Percentiles rank a stretch among this genome's conserved stretches.
These are phyloP conservation scores for Sebastes ruberrimus DNA, from an alignment of 2,797 vertebrate species.

Conservation along the genomic window DNA sequence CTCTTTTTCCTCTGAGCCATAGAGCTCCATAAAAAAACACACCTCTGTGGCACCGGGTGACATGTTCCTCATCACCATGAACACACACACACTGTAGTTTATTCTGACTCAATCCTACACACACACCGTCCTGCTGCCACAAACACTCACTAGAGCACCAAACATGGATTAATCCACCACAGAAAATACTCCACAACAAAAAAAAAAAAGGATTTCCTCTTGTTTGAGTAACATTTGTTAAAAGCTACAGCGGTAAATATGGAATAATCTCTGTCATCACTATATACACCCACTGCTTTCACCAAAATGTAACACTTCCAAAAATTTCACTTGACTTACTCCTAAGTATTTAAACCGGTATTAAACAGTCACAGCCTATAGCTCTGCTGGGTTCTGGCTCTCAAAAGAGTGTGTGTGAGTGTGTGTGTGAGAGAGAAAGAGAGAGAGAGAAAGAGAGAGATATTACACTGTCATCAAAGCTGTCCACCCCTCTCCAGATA, in stretches of 20 bases:
- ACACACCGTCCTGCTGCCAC: background rate
- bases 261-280: background rate
- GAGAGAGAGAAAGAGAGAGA: background rate
- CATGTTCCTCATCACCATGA: background rate
- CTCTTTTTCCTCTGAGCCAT: background rate
- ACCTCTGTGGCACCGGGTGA: background rate
- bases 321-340: background rate
- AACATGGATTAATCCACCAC: background rate
- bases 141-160: background rate
- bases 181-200: background rate
- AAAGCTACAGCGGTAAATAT: background rate
- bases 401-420: background rate
- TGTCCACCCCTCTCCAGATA: conserved; percentile 35
- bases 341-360: background rate
- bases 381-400: background rate
- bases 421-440: background rate
- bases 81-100: background rate
- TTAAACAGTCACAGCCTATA: background rate
- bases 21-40: background rate
- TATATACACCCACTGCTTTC: background rate
- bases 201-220: background rate
- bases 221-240: background rate
- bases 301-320: background rate
- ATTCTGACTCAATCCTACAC: background rate
- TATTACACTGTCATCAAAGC: conserved; percentile 44